Evolutionary conservation across 2,113 vertebrate species (phyloP), one percentile per base, ranked within the genome.

Genomic region (Coregonus clupeaformis): DNA sequence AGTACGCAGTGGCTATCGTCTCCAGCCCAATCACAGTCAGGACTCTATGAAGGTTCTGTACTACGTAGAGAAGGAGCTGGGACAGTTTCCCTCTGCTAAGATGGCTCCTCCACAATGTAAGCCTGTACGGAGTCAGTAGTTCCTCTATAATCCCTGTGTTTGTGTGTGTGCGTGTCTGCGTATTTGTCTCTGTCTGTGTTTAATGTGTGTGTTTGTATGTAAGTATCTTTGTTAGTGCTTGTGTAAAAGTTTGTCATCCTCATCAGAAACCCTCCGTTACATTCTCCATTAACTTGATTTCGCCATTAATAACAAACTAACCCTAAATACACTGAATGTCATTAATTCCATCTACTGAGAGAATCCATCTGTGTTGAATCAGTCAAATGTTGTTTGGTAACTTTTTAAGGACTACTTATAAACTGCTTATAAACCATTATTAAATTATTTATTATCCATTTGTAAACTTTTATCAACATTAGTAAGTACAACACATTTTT

Each of bases 41-140:
- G 95, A 96, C 83, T 95, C 95, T 86, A 94, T 96, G 95, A 98
- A 97, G 91, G 94, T 96, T 89, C 87, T 97, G 72, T 98, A 96
- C 93, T 97, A 95, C 76, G 90, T 97, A 0, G 96, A 98, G 91
- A 98, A 96, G 84, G 97, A 98, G 85, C 86, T 98, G 92, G 94
- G 92, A 82, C 94, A 96, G 86, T 94, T 97, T 86, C 95, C 96
- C 69, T 92, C 92, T 52, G 83, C 92, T 80, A 93, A 93, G 85
- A 93, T 93, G 91, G 93, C 94, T 93, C 81, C 93, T 85, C 91
- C 93, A 64, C 92, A 95, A 97, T 94, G 96, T 98, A 94, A 98
- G 97, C 85, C 71, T 81, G 76, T 78, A 66, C 60, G 74, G 77
- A 76, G 42, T 64, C 20, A n/a, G 59, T 64, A 57, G 71, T 67